phyloP scores from a whole-genome alignment of 1,140 invertebrate genomes.

The Drosophila elegans region DNA sequence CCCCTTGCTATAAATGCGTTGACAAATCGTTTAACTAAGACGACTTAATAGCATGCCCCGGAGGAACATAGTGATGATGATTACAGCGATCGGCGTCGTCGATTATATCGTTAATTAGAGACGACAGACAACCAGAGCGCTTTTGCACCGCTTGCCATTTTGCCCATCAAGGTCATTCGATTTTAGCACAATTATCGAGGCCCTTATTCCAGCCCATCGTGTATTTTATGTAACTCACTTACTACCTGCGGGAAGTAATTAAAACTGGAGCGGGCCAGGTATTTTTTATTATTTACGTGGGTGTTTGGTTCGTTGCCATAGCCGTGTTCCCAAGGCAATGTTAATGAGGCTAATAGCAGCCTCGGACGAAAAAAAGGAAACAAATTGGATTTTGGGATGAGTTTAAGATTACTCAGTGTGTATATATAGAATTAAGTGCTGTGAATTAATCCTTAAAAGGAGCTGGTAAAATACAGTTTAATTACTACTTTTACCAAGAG shows the following conservation, averaged over 20 bases:
- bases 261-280: constrained; percentile 58
- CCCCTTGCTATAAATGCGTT: constrained; percentile 32
- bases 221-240: constrained; percentile 49
- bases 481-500: neutral
- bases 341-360: constrained; percentile 45
- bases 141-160: constrained; percentile 28
- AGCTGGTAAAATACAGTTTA: constrained; percentile 28
- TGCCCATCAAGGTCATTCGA: constrained; percentile 58
- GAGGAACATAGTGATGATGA: constrained; percentile 40
- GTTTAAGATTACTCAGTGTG: neutral
- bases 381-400: constrained; percentile 28
- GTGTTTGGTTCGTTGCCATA: constrained; percentile 8
- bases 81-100: constrained; percentile 39
- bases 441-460: constrained; percentile 21
- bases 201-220: constrained; percentile 22
- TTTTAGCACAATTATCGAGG: constrained; percentile 60
- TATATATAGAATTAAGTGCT: constrained; percentile 22
- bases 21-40: constrained; percentile 64
- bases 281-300: constrained; percentile 31
- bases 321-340: constrained; percentile 32
- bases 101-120: constrained; percentile 77
- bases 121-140: constrained; percentile 4
- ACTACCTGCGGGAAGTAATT: constrained; percentile 62
- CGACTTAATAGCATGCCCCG: constrained; percentile 63
- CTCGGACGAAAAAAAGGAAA: constrained; percentile 12